Conservation (phyloP, 2,113 vertebrate species). For the Toxostoma redivivum region DNA sequence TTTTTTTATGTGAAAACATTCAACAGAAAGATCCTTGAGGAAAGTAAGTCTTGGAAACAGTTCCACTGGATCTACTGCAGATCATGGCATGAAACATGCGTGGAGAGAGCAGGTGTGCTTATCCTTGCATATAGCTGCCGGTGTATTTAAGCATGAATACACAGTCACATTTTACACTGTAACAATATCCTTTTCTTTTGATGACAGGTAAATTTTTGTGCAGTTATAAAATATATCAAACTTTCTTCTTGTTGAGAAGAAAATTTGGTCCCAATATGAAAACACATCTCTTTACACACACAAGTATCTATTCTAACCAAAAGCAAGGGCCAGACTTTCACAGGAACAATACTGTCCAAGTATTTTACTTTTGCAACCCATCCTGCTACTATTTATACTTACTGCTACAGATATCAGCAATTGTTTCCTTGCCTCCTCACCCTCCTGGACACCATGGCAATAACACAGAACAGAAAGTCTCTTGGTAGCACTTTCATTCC, state of each 20-base stretch:
- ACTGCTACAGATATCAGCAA: slow-evolving; percentile 14
- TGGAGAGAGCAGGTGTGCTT: neutral
- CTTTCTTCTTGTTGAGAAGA: neutral
- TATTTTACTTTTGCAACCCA: slow-evolving; percentile 12
- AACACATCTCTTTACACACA: neutral
- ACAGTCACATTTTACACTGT: neutral
- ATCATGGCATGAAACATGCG: neutral
- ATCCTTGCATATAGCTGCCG: neutral
- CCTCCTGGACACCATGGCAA: slow-evolving; percentile 51
- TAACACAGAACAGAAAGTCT: slow-evolving; percentile 44
- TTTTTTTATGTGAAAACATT: neutral
- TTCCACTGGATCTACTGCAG: neutral
- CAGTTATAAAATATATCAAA: neutral
- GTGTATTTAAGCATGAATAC: neutral
- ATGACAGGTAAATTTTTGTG: neutral
- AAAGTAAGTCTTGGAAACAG: neutral
- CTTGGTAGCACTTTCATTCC: slow-evolving; percentile 68
- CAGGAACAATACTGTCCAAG: neutral
- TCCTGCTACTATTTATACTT: neutral
- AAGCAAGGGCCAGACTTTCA: slow-evolving; percentile 25
- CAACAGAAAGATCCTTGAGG: neutral
- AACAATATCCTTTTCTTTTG: neutral
- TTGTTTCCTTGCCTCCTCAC: slow-evolving; percentile 36
- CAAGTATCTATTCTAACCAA: neutral
- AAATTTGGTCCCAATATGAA: neutral